phyloP scores from a whole-genome alignment of 2,888 invertebrate genomes.

The Hermaeophaga mercurialis region DNA sequence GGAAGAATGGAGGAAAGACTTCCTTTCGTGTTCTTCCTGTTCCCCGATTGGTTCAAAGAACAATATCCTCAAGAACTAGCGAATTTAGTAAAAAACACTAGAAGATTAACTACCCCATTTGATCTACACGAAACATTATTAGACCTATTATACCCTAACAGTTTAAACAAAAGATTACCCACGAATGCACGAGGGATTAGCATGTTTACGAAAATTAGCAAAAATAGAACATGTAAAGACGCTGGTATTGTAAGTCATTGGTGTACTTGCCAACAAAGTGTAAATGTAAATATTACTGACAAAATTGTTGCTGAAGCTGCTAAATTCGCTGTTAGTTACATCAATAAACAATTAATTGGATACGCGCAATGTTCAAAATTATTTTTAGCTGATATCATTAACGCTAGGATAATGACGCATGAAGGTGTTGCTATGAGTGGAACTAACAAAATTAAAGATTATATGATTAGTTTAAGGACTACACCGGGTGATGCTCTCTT shows the following conservation, averaged over 20 bases:
- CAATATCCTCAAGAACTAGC: constrained; percentile 62
- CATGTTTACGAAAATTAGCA: constrained; percentile 64
- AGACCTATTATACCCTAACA: constrained; percentile 64
- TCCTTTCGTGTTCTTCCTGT: constrained; percentile 73
- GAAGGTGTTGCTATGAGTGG: background rate
- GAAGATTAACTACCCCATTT: constrained; percentile 72
- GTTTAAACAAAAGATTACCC: constrained; percentile 62
- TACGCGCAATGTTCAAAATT: constrained; percentile 38
- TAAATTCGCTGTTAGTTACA: constrained; percentile 44
- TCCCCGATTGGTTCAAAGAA: constrained; percentile 67
- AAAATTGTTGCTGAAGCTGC: constrained; percentile 61
- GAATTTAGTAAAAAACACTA: constrained; percentile 65
- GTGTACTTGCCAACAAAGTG: constrained; percentile 66
- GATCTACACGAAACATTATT: constrained; percentile 76
- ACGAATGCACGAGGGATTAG: constrained; percentile 7
- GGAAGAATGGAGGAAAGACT: constrained; percentile 82
- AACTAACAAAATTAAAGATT: background rate
- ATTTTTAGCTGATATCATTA: constrained; percentile 42
- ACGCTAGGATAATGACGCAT: constrained; percentile 37
- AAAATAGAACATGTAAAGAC: constrained; percentile 70
- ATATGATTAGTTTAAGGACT: background rate
- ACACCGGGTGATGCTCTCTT: background rate
- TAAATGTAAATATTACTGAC: constrained; percentile 54
- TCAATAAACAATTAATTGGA: constrained; percentile 26
- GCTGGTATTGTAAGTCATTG: constrained; percentile 72